Conservation (phyloP, 1,140 invertebrate genomes). For the Lucilia cuprina region DNA sequence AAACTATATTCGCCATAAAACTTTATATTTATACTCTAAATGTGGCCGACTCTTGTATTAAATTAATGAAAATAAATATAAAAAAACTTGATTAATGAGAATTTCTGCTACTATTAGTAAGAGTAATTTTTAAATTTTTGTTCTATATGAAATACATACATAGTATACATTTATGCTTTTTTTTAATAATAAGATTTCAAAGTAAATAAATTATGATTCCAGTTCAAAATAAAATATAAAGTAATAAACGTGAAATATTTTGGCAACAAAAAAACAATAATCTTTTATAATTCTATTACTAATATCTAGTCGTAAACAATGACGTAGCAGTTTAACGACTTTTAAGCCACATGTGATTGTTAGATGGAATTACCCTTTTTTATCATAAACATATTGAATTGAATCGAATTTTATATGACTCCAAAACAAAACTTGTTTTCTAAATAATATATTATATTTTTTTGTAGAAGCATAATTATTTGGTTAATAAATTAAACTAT, state of each 20-base stretch:
- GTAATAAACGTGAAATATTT: too few relatives aligned
- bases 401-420: too few relatives aligned
- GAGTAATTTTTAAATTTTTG: not conserved
- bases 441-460: too few relatives aligned
- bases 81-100: constrained; percentile 20
- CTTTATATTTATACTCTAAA: not conserved
- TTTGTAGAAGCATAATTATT: too few relatives aligned
- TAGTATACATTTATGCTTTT: not conserved
- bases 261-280: not conserved
- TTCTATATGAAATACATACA: not conserved
- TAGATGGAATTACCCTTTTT: not conserved
- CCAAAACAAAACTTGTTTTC: too few relatives aligned
- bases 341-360: not conserved
- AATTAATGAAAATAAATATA: not conserved
- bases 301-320: not conserved
- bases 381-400: not conserved
- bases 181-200: not conserved
- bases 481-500: too few relatives aligned
- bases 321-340: not conserved
- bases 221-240: not conserved
- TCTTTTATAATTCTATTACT: not conserved
- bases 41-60: not conserved
- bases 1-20: not conserved
- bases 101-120: not conserved
- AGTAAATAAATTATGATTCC: not conserved